Evolutionary conservation across 2,797 vertebrate genomes (phyloP).

Genomic region (Peromyscus aztecus): DNA sequence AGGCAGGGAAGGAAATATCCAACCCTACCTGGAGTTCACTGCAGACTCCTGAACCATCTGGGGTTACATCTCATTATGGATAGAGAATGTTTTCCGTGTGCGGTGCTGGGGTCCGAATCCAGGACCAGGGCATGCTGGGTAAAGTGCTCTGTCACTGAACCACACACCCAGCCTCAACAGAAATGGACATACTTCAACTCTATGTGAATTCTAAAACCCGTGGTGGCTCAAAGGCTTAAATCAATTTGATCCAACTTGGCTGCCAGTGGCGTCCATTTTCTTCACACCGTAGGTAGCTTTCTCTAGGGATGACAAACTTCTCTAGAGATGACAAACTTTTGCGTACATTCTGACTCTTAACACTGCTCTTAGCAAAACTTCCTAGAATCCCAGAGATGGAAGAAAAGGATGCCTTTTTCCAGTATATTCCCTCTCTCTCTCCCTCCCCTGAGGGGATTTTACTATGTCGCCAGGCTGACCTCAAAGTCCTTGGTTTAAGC

Average conservation of each 20-base stretch:
- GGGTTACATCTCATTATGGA: not conserved
- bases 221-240: not conserved
- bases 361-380: not conserved
- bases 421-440: not conserved
- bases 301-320: not conserved
- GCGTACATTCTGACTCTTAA: not conserved
- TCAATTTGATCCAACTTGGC: not conserved
- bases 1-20: not conserved
- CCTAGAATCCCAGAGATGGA: not conserved
- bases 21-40: rapidly evolving
- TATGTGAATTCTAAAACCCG: not conserved
- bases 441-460: not conserved
- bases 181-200: not conserved
- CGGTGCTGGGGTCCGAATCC: not conserved
- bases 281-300: conserved; percentile 4
- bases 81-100: not conserved
- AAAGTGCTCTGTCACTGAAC: not conserved
- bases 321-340: not conserved
- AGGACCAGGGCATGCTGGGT: not conserved
- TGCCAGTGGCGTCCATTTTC: not conserved
- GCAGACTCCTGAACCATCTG: not conserved
- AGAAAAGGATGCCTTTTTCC: not conserved
- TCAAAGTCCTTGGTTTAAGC: not conserved
- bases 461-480: not conserved
- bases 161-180: not conserved